Evolutionary conservation across 2,797 vertebrate genomes (phyloP).

Genomic region (Pseudocheirus occidentalis): DNA sequence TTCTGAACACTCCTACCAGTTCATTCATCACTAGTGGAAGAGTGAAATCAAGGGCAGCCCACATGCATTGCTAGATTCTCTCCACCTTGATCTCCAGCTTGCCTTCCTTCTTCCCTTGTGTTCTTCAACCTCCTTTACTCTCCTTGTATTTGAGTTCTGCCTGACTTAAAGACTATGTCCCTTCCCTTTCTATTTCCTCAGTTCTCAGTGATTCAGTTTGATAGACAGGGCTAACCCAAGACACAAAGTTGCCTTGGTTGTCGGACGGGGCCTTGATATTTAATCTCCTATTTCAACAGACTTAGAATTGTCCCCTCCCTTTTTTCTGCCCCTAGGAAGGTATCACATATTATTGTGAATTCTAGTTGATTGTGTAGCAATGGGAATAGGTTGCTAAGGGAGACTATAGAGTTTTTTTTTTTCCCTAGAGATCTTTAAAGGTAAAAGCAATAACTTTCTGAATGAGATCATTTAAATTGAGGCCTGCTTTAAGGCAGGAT

Average conservation of each 20-base stretch:
- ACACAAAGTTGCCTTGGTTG: background rate
- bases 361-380: background rate
- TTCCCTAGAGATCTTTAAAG: background rate
- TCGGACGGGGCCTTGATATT: background rate
- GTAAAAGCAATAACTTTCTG: background rate
- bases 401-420: background rate
- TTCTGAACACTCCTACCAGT: background rate
- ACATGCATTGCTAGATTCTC: background rate
- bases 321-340: background rate
- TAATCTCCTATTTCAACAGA: background rate
- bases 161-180: background rate
- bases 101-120: background rate
- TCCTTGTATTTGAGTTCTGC: background rate
- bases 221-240: background rate
- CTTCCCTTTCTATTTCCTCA: background rate
- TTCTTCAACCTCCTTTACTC: background rate
- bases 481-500: background rate
- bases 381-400: background rate
- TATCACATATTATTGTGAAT: background rate
- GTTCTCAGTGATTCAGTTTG: background rate
- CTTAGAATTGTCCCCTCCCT: background rate
- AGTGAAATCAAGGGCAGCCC: background rate
- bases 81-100: background rate
- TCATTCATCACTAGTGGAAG: background rate
- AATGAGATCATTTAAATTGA: background rate